Base-by-base conservation (phyloP, 2,888 invertebrate species). In the Deilephila porcellus region DNA sequence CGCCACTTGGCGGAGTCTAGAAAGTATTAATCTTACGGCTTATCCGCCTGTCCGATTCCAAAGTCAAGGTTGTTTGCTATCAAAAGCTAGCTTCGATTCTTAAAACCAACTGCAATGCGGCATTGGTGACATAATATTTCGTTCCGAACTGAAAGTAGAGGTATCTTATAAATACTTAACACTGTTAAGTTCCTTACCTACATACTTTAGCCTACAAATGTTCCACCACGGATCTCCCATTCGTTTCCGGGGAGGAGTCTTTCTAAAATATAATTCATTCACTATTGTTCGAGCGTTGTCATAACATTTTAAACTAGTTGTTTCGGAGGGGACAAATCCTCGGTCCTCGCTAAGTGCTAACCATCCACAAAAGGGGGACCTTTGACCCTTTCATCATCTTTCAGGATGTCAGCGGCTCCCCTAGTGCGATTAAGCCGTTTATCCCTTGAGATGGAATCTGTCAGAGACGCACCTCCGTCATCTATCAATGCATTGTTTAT, bases 91-190 rank as follows among this genome's bases (percentile, higher is more conserved):
- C 67, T 67, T 67, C 37, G 67, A 29, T 67, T 67, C 52, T 45
- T 52, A 67, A 67, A 67, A 67, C 37, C 37, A 45, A 52, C 67
- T 67, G 52, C 67, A 67, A 67, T 67, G 64, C 60, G 52, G 34
- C 45, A 52, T 45, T 17, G 20, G 17, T 67, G 67, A 52, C 67
- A 67, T 45, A 67, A 45, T 52, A 45, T 52, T 52, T 14, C 14
- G 17, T 67, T 4, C 6, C 45, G 25, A 17, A 20, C 45, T 25
- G 11, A 52, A 20, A 64, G 8, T 37, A 8, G 5, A 25, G 25
- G 25, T 25, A 25, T 1, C 25, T 25, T 25, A 32, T 29, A 19
- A 32, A 17, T 62, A 62, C 17, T 0, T 62, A 29, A 5, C 17
- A 29, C 29, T 62, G 5, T 62, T 32, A 29, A 29, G 14, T 29